These are phyloP conservation scores for Acronicta aceris DNA, from an alignment of 2,888 invertebrate genomes.

Conservation along the genomic window DNA sequence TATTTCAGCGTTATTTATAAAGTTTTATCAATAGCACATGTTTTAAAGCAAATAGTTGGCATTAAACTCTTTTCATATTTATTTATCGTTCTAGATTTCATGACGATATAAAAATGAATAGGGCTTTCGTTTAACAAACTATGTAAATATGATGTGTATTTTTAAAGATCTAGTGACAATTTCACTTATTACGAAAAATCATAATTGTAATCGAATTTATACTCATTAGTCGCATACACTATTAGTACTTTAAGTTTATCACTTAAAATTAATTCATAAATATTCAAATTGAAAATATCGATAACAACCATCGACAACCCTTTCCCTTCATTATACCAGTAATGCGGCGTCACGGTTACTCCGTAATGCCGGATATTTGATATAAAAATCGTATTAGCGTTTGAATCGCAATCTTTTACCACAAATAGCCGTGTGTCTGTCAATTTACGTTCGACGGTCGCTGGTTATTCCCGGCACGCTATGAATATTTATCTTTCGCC, in stretches of 20 bases:
- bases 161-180: no score
- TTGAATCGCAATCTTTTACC: conserved; percentile 65
- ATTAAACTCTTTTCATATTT: not conserved
- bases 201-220: no score
- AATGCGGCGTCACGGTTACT: conserved; percentile 64
- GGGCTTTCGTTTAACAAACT: no score
- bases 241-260: no score
- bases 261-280: no score
- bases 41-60: not conserved
- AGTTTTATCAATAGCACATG: not conserved
- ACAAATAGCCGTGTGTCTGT: conserved; percentile 53
- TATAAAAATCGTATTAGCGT: conserved; percentile 70
- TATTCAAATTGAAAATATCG: not conserved
- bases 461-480: conserved; percentile 35
- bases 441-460: conserved; percentile 39
- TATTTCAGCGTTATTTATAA: not conserved
- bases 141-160: no score
- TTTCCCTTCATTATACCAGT: conserved; percentile 44
- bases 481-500: conserved; percentile 53
- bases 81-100: no score
- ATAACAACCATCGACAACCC: conserved; percentile 26
- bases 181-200: no score
- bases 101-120: no score
- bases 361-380: conserved; percentile 65
- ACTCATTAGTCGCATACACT: no score